Evolutionary conservation across 2,113 vertebrate genomes (phyloP), one percentile per base, ranked within the genome.

Genomic region (Ginglymostoma cirratum): DNA sequence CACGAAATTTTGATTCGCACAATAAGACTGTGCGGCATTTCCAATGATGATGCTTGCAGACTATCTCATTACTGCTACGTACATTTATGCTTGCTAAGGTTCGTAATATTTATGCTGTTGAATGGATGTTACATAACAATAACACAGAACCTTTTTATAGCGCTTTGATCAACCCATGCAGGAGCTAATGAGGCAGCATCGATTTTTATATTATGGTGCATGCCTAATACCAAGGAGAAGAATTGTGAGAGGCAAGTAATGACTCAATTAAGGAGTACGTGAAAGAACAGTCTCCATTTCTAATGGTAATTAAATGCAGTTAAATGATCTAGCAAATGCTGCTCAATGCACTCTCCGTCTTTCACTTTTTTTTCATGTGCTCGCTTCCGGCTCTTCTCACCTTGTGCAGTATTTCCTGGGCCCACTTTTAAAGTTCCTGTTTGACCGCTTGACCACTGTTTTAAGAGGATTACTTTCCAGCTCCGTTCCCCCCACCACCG

Each of bases 1-100:
- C 89, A 66, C 34, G 19, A 42, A 61, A 93, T 93, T 93, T 93
- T n/a, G 89, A 93, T 67, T 38, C 67, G 89, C 89, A 93, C 89
- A 93, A 23, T 2, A 23, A 93, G n/a, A 15, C 89, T 23, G 89
- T 34, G 61, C 19, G 66, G 61, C 66, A 65, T 66, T 66, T 65
- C 61, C 38, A n/a, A 66, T 65, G 89, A 42, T 38, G 66, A 38
- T 7, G 21, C n/a, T 65, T 6, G 17, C 38, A n/a, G 66, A 12
- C 10, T 42, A 38, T n/a, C 30, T 38, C 21, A 38, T 34, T 61
- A 38, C 5, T 38, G 15, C 61, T 93, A 4, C 38, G 23, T n/a
- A n/a, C n/a, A 24, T 66, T 93, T 90, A 65, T 17, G 30, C n/a
- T 19, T 23, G 65, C 19, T 8, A 52, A 23, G 48, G 34, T 93